phyloP scores from a whole-genome alignment of 2,113 vertebrate species.

The Neodontobutis hainanensis region DNA sequence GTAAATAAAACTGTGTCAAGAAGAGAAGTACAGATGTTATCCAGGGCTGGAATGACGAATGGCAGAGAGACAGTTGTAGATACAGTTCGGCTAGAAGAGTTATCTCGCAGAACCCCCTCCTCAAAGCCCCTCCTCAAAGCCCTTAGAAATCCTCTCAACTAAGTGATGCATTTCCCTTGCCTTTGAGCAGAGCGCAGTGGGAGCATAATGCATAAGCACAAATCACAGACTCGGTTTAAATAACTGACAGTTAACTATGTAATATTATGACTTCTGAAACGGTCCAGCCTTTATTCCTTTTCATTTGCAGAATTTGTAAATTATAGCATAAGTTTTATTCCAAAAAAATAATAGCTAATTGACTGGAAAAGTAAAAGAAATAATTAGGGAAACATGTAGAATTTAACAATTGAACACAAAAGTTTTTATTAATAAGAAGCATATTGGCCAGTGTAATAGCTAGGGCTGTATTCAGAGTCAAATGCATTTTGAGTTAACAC shows the following conservation, averaged over 20 bases:
- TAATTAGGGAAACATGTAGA: too few species aligned
- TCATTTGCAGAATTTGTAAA: slow-evolving; percentile 56
- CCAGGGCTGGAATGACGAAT: slow-evolving; percentile 64
- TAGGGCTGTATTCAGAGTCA: too few species aligned
- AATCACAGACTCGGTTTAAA: slow-evolving; percentile 69
- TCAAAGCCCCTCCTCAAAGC: slow-evolving; percentile 64
- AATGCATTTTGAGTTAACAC: too few species aligned
- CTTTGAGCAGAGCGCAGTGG: slow-evolving; percentile 46
- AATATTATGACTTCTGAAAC: slow-evolving; percentile 58
- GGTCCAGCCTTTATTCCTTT: slow-evolving; percentile 56
- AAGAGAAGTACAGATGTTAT: slow-evolving; percentile 61
- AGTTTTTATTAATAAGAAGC: too few species aligned
- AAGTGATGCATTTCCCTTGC: slow-evolving; percentile 50
- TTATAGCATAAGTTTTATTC: slow-evolving; percentile 35
- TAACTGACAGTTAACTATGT: slow-evolving; percentile 61
- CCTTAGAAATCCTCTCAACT: slow-evolving; percentile 67
- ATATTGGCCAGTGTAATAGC: too few species aligned
- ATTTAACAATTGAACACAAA: too few species aligned
- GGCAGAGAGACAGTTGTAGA: slow-evolving; percentile 56
- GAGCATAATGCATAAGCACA: slow-evolving; percentile 59
- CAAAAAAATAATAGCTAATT: not conserved
- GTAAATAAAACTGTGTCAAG: slow-evolving; percentile 61
- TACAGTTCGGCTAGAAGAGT: slow-evolving; percentile 55
- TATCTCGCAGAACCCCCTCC: slow-evolving; percentile 34
- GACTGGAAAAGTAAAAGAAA: too few species aligned